Base-by-base conservation (phyloP, 2,888 invertebrate species). In the Lumbricus terrestris region DNA sequence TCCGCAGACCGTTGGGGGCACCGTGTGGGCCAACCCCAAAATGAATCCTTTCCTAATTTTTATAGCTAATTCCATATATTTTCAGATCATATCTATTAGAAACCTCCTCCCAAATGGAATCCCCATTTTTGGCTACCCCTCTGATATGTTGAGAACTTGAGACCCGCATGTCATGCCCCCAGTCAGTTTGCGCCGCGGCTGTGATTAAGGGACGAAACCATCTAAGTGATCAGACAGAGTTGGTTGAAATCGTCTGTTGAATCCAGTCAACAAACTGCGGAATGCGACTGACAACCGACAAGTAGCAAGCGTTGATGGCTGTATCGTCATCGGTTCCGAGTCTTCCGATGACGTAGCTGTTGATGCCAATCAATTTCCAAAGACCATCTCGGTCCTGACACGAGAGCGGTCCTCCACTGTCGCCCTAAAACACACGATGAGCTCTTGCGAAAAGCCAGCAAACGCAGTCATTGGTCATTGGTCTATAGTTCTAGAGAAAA, bases 321-420 rank as follows among this genome's bases (percentile, higher is more conserved):
- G 34, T 34, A 18, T 23, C 37, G 34, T 85, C 37, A 23, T 85
- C 16, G 4, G 34, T 34, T 85, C 85, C 85, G 15, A 85, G 85
- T n/a, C n/a, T n/a, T n/a, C n/a, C n/a, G n/a, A n/a, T n/a, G 23
- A 85, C 85, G 35, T 85, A 85, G 85, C 89, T 89, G 34, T 89
- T 89, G 69, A 89, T 69, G 20, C 89, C 89, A 42, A 89, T 47
- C 29, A 89, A 69, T 34, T 42, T 89, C 89, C 89, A 89, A 33
- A 89, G n/a, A 20, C 54, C 89, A 34, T 89, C 20, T 54, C 8
- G 89, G 23, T 29, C 69, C n/a, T 54, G 42, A 16, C 89, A 89
- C n/a, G 89, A 89, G 0, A 89, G 89, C 0, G 89, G 89, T 34
- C 89, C 89, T 20, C 89, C 89, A 35, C 89, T 89, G 89, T 89